Evolutionary conservation across 30 jellyfish, hydroid and myxozoan genomes (phyloP).

Genomic region (Hydractinia echinata): DNA sequence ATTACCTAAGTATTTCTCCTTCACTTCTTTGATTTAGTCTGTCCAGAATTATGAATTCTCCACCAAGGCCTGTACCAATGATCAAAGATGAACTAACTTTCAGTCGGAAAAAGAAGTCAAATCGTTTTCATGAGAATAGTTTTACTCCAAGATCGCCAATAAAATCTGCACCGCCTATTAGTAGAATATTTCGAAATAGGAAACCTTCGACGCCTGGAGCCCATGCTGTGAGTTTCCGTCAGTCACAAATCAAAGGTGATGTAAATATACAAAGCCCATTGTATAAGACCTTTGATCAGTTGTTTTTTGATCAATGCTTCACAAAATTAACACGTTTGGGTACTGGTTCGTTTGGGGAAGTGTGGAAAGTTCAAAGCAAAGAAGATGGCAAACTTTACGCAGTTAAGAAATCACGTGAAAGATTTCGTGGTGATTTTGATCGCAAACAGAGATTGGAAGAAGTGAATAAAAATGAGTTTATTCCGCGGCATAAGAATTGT

Average conservation of each 20-base stretch:
- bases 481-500: constrained; percentile 66
- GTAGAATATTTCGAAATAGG: constrained; percentile 76
- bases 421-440: constrained; percentile 86
- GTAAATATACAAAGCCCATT: constrained; percentile 26
- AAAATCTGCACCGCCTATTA: constrained; percentile 92
- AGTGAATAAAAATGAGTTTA: constrained; percentile 74
- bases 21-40: too few species aligned
- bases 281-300: constrained; percentile 16
- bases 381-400: constrained; percentile 95
- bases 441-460: constrained; percentile 83
- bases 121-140: background rate
- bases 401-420: constrained; percentile 68
- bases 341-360: constrained; percentile 94
- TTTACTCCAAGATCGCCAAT: constrained; percentile 91
- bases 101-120: constrained; percentile 60
- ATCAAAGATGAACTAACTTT: constrained; percentile 42
- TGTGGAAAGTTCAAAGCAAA: constrained; percentile 82
- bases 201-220: constrained; percentile 62
- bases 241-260: constrained; percentile 50
- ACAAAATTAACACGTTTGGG: constrained; percentile 65
- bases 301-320: constrained; percentile 59
- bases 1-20: too few species aligned
- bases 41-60: background rate
- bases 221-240: constrained; percentile 74
- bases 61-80: constrained; percentile 88